Base-by-base conservation (phyloP, 2,113 vertebrate species). In the Chaetorhynchus papuensis region DNA sequence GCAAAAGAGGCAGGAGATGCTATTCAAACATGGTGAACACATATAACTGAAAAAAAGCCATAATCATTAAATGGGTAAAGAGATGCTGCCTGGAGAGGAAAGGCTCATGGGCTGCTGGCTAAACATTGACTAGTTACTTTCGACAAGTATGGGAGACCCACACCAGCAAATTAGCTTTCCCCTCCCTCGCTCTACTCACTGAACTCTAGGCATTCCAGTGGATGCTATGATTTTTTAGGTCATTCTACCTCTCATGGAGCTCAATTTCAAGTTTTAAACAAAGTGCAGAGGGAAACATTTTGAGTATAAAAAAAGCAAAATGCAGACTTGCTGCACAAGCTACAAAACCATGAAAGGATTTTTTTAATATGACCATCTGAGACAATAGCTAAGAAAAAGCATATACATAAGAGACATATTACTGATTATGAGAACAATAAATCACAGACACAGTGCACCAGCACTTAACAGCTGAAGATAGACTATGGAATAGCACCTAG, bases 391-490 rank as follows among this genome's bases (percentile, higher is more conserved):
- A 93, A 97, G 92, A 90, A 83, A 87, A 91, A 94, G 66, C 33
- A 90, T 93, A 88, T 92, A 93, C 93, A 95, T 97, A 97, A 93
- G 97, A 96, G 96, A 97, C 95, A 9, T 95, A 97, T 97, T 97
- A 97, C 94, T 28, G 93, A 97, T 98, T 98, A 98, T 98, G 98
- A 96, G 97, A 98, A 98, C 93, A 87, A 93, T 97, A 97, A 96
- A 96, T 97, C 96, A 95, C 74, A 94, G 84, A 92, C 82, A 91
- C 76, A 94, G 82, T 96, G 84, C 95, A 94, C 86, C 86, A 97
- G 95, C 90, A 95, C 83, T 97, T 96, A 97, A 93, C 83, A 97
- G 93, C 90, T 95, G 70, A 92, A 96, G 93, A 94, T 39, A 94
- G 72, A 94, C 97, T 94, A 93, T 37, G 31, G 87, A 96, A 94